Percentiles rank a stretch among this genome's conserved stretches.
Conservation (phyloP, 2,888 invertebrate genomes). For the Subacronicta megacephala region DNA sequence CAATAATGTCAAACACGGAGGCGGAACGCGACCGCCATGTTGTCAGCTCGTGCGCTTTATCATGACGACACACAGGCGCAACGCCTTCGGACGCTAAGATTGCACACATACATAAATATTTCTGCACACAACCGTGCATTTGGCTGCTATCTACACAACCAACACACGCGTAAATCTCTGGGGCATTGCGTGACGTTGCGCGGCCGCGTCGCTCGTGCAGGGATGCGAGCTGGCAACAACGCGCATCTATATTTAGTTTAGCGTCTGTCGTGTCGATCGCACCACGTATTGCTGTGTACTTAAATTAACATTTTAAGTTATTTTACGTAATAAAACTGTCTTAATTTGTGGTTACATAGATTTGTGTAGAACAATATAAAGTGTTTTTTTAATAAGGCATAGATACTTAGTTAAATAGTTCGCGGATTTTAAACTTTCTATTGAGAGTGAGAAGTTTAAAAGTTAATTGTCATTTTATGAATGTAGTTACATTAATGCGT, state of each 20-base stretch:
- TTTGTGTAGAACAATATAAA: no score
- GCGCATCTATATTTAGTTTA: conserved; percentile 49
- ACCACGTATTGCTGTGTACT: conserved; percentile 34
- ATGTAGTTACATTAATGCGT: no score
- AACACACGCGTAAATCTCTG: neutral
- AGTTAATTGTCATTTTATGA: no score
- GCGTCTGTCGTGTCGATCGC: conserved; percentile 50
- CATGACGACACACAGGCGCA: conserved; percentile 42
- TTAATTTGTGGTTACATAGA: conserved; percentile 1
- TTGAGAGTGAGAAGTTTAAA: no score
- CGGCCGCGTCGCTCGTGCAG: conserved; percentile 50
- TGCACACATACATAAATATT: conserved; percentile 7
- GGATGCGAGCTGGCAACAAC: conserved; percentile 45
- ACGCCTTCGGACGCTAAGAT: conserved; percentile 13
- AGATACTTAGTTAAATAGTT: no score
- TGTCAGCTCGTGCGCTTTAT: conserved; percentile 39
- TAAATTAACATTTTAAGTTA: neutral
- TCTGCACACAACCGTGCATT: neutral
- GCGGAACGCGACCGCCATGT: conserved; percentile 24
- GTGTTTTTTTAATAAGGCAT: neutral
- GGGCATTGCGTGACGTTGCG: conserved; percentile 12
- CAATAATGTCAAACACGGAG: conserved; percentile 28
- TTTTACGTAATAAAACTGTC: conserved; percentile 1
- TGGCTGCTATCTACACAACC: no score
- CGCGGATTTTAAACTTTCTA: no score